These are phyloP conservation scores for Theretra japonica DNA, from an alignment of 2,888 invertebrate genomes.

Conservation along the genomic window DNA sequence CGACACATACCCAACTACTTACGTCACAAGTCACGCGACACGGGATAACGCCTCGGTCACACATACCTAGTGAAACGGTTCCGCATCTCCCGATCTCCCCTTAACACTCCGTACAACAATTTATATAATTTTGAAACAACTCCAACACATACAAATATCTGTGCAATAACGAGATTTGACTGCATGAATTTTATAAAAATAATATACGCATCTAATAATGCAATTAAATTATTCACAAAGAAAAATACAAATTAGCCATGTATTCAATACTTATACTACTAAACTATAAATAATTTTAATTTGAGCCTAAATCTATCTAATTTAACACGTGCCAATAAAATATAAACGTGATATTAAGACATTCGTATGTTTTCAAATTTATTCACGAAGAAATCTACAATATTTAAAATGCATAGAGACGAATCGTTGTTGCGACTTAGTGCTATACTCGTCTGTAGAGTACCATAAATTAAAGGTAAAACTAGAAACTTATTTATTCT, in stretches of 20 bases:
- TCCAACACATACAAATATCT: constrained; percentile 36
- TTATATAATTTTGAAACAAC: constrained; percentile 12
- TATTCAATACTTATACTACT: constrained; percentile 42
- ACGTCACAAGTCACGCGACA: constrained; percentile 58
- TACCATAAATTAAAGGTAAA: constrained; percentile 50
- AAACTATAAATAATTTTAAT: constrained; percentile 55
- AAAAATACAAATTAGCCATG: constrained; percentile 44
- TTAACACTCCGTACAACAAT: neutral
- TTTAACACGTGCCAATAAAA: constrained; percentile 76
- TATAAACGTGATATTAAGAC: constrained; percentile 71
- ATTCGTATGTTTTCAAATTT: constrained; percentile 53
- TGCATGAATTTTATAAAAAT: constrained; percentile 75
- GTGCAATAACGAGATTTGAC: constrained; percentile 88
- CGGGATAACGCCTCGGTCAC: constrained; percentile 32
- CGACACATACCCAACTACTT: constrained; percentile 75
- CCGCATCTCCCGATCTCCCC: constrained; percentile 15
- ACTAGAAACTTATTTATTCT: constrained; percentile 57
- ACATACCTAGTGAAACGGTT: constrained; percentile 52
- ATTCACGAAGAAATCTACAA: constrained; percentile 43
- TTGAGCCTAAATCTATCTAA: constrained; percentile 66
- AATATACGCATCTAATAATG: constrained; percentile 52
- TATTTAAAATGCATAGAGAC: constrained; percentile 68
- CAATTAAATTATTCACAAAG: constrained; percentile 47
- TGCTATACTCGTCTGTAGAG: constrained; percentile 50
- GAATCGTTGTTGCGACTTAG: constrained; percentile 77